These are phyloP conservation scores for Tetramorium simillimum DNA, from an alignment of 1,140 invertebrate species.

Conservation along the genomic window DNA sequence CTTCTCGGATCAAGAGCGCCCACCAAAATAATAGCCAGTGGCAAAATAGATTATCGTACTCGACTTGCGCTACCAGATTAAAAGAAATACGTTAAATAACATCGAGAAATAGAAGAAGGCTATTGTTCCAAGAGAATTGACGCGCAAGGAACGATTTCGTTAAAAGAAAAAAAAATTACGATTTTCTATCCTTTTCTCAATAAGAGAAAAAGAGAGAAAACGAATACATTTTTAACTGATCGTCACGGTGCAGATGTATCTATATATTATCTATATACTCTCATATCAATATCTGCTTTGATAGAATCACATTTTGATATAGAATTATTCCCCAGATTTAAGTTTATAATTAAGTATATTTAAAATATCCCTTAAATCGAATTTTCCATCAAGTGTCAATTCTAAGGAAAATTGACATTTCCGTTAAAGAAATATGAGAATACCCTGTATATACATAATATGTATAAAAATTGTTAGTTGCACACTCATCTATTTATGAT, in stretches of 20 bases:
- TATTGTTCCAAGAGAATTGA: background rate
- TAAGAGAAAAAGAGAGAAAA: background rate
- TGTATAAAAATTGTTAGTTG: constrained; percentile 51
- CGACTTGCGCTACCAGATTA: background rate
- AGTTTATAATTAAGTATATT: constrained; percentile 12
- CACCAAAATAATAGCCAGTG: constrained; percentile 74
- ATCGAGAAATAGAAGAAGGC: background rate
- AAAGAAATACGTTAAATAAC: background rate
- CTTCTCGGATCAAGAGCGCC: constrained; percentile 78
- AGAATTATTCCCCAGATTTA: constrained; percentile 21
- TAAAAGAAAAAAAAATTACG: background rate
- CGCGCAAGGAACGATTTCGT: background rate
- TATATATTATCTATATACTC: constrained; percentile 19
- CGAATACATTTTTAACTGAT: constrained; percentile 1
- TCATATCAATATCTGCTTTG: constrained; percentile 51
- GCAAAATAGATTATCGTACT: constrained; percentile 11
- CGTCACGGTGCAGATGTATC: background rate
- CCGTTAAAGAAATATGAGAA: background rate
- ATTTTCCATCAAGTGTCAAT: background rate
- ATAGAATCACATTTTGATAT: constrained; percentile 4
- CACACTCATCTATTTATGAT: constrained; percentile 41
- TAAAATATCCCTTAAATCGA: constrained; percentile 13
- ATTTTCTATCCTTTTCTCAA: background rate
- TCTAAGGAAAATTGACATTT: background rate
- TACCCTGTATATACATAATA: constrained; percentile 37